Base-by-base conservation (phyloP, 2,888 invertebrate species). In the Tipula lateralis region DNA sequence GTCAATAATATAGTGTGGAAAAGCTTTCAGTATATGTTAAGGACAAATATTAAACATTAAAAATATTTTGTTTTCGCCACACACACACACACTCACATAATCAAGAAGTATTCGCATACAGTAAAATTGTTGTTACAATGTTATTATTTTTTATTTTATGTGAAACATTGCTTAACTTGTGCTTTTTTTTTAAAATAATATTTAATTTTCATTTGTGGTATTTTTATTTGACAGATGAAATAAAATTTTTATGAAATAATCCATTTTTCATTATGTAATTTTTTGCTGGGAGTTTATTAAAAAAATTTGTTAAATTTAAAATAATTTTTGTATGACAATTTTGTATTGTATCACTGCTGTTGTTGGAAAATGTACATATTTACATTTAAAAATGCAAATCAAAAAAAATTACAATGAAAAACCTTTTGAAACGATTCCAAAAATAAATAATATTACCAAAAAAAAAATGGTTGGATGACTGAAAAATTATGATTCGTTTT, bases 191-290 rank as follows among this genome's bases (percentile, higher is more conserved):
- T 66, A 66, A 13, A 39, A 66, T 66, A 24, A 9, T 66, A 66
- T 66, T 66, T 24, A 66, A 66, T 24, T 66, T 66, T 24, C 66
- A 66, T 66, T 66, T 66, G 66, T 66, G 66, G 66, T 66, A 66
- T 24, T 66, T 66, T 66, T 66, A 66, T 24, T 24, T 66, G 66
- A 66, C 66, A 66, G 66, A 66, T 24, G 66, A 66, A 66, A 66
- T 66, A 24, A 66, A 19, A 66, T 66, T 66, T 66, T 66, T 66
- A 66, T 66, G 24, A 66, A 24, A 19, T 24, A 66, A 44, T 44
- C n/a, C n/a, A n/a, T 16, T n/a, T 44, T 39, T 36, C 1, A 36
- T 36, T 44, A n/a, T 44, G 13, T 66, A n/a, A 66, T 66, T 66
- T 66, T 24, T 7, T 50, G 50, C 7, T 9, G 1, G 24, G 0